Base-by-base conservation (phyloP, 2,888 invertebrate genomes). In the Agrilus mali region DNA sequence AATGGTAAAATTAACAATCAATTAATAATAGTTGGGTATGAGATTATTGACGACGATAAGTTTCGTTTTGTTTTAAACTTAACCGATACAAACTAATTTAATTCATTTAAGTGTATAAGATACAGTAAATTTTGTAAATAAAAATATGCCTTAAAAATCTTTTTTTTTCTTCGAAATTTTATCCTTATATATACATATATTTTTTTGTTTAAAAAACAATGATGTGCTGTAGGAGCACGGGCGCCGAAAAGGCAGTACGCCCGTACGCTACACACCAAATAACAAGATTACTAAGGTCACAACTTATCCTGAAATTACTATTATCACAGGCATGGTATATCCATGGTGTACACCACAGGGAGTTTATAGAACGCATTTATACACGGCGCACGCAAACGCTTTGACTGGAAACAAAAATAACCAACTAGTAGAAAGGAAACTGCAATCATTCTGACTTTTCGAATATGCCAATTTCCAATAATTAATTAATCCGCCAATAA, bases 251-350 rank as follows among this genome's bases (percentile, higher is more conserved):
- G 27, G 47, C 47, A 47, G 52, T 49, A 50, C 50, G 52, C 42
- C 49, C 48, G 44, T 36, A 53, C 53, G 52, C 53, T 53, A 54
- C 59, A 60, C 66, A 58, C 60, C 65, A 66, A 65, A 67, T 66
- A 67, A 68, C 65, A 63, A 73, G 72, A 74, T 27, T 72, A 74
- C 73, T 73, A 75, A 75, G 73, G 74, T 75, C 75, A 75, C 74
- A 75, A 75, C 74, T 74, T 74, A 75, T 75, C 74, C 75, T 74
- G 74, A 75, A 75, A 73, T 75, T 75, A 74, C 74, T 75, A 75
- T 74, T 76, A 77, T 77, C 77, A 77, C 77, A 76, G 77, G 77
- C 75, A 72, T 74, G 71, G 71, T 73, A 70, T 63, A 58, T 59
- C 60, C 57, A 50, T 52, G 54, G 50, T 53, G 55, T 52, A 46